These are phyloP conservation scores for Rhopalosiphum maidis DNA, from an alignment of 1,140 invertebrate species.

Conservation along the genomic window DNA sequence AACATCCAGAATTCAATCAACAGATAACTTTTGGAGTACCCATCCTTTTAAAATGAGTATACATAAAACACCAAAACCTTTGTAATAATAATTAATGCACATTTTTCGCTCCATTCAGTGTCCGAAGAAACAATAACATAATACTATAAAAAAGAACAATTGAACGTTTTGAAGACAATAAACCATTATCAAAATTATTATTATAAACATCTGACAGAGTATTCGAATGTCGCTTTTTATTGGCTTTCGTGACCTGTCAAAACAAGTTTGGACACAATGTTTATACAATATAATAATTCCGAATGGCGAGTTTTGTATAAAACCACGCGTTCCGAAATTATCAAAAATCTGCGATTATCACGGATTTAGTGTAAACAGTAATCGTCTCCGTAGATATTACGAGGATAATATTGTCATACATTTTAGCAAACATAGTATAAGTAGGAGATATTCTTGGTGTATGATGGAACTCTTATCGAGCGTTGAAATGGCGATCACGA, in stretches of 20 bases:
- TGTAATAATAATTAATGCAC: background rate
- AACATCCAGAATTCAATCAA: background rate
- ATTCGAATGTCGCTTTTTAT: background rate
- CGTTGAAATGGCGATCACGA: no score
- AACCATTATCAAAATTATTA: background rate
- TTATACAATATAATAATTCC: background rate
- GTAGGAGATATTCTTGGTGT: no score
- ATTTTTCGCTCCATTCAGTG: background rate
- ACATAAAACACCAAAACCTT: background rate
- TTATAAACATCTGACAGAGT: background rate
- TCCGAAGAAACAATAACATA: background rate
- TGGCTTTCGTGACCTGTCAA: conserved; percentile 8
- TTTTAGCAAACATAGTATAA: no score
- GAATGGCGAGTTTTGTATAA: background rate
- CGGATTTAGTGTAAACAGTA: background rate
- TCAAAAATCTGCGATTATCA: background rate
- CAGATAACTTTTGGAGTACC: background rate
- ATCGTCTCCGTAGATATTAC: no score
- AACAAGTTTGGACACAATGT: background rate
- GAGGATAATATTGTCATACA: background rate
- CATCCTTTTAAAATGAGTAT: background rate
- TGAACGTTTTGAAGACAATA: background rate
- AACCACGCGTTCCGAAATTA: background rate
- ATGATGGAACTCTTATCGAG: no score
- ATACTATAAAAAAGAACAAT: conserved; percentile 23